A percentile compares a stretch with the other conserved stretches of the same genome.
Evolutionary conservation across 2,113 vertebrate species (phyloP).

Genomic region (Tyto alba): DNA sequence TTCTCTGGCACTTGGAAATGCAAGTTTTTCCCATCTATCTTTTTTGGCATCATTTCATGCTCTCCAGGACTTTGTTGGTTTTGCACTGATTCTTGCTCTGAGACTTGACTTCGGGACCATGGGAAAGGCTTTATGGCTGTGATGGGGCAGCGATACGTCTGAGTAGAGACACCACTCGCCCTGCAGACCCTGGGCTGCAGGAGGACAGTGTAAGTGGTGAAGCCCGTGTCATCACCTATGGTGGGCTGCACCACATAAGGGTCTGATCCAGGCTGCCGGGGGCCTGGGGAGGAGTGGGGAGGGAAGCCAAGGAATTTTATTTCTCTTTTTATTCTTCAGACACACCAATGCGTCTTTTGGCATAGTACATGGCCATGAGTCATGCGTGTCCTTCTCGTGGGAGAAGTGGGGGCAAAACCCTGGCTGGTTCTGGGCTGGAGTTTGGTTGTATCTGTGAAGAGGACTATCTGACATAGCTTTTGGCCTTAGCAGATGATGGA

Average conservation of each 20-base stretch:
- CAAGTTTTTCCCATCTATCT: background rate
- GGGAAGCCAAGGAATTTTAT: background rate
- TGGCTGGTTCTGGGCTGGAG: background rate
- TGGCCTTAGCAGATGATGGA: background rate
- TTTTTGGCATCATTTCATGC: background rate
- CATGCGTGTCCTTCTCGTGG: rapidly evolving
- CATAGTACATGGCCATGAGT: rapidly evolving
- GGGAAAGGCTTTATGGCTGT: conserved; percentile 10
- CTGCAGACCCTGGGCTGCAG: background rate
- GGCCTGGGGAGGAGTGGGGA: background rate
- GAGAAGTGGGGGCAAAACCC: background rate
- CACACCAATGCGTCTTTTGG: background rate
- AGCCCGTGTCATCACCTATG: background rate
- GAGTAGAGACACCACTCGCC: background rate
- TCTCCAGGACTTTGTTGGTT: conserved; percentile 3
- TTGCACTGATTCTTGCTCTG: background rate
- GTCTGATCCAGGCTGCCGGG: background rate
- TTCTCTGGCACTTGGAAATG: conserved; percentile 10
- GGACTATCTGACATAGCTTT: background rate
- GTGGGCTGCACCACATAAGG: background rate
- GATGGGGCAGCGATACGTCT: background rate
- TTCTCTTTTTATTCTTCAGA: background rate
- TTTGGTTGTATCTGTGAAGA: background rate
- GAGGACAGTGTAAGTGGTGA: background rate
- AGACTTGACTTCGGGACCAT: conserved; percentile 17